These are phyloP conservation scores for Choloepus hoffmanni DNA, from an alignment of 2,113 vertebrate genomes.

Conservation along the genomic window DNA sequence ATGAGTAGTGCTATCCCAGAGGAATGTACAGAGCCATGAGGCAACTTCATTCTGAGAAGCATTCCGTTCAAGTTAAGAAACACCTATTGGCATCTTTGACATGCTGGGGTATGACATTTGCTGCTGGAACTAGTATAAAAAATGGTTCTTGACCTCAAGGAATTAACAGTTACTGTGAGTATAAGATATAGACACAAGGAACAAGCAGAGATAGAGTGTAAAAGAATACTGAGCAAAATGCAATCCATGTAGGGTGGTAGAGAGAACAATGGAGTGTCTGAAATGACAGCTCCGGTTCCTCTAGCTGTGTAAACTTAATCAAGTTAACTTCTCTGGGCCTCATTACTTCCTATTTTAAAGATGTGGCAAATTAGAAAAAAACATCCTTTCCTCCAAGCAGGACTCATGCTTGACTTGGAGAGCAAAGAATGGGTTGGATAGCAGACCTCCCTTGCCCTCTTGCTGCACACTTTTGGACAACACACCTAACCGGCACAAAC, in stretches of 20 bases:
- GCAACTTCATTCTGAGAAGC: constrained; percentile 1
- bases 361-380: neutral
- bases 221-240: neutral
- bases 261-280: neutral
- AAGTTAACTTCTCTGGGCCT: neutral
- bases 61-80: neutral
- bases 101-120: neutral
- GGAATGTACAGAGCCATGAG: neutral
- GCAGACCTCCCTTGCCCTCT: neutral
- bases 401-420: neutral
- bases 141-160: neutral
- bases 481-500: neutral
- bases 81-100: neutral
- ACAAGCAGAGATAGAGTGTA: neutral
- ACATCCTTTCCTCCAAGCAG: neutral
- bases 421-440: neutral
- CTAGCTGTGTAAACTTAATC: neutral
- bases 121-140: neutral
- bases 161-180: neutral
- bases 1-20: neutral
- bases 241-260: neutral
- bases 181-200: neutral
- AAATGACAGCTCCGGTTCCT: neutral
- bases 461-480: neutral
- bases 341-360: constrained; percentile 32